Conservation (phyloP, 2,113 vertebrate genomes). For the Raphicerus campestris region DNA sequence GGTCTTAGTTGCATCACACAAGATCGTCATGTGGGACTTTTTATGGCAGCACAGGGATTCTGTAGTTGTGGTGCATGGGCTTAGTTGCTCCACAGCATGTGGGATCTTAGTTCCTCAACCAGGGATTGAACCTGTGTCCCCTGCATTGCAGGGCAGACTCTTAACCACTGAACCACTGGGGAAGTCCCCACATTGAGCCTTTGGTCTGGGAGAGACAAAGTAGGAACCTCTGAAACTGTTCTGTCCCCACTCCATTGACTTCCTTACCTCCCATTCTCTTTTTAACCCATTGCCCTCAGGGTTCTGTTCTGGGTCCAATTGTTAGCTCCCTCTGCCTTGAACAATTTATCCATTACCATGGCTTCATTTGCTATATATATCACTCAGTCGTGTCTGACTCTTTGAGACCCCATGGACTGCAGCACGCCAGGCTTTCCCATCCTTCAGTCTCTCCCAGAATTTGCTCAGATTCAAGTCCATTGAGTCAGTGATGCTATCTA, state of each 20-base stretch:
- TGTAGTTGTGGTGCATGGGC: not conserved
- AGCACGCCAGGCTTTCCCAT: not conserved
- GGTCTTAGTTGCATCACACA: not conserved
- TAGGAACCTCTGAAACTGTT: not conserved
- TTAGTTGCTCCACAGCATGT: not conserved
- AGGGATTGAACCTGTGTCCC: not conserved
- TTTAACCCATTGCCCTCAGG: not conserved
- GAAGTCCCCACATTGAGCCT: not conserved
- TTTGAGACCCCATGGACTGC: not conserved
- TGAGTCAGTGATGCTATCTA: not conserved
- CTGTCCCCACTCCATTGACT: not conserved
- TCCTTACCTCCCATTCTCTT: not conserved
- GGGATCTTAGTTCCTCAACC: not conserved
- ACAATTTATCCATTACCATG: not conserved
- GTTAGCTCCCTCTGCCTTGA: not conserved
- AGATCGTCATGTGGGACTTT: not conserved
- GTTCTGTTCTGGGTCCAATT: not conserved
- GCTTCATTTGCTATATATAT: not conserved
- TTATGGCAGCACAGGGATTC: not conserved
- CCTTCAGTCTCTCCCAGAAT: not conserved
- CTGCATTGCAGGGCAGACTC: not conserved
- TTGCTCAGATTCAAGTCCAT: not conserved
- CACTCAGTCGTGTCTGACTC: not conserved
- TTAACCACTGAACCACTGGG: not conserved
- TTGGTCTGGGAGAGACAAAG: not conserved